Percentiles rank a stretch among this genome's conserved stretches.
These are phyloP conservation scores for Acleris emargana DNA, from an alignment of 2,888 invertebrate species.

Conservation along the genomic window DNA sequence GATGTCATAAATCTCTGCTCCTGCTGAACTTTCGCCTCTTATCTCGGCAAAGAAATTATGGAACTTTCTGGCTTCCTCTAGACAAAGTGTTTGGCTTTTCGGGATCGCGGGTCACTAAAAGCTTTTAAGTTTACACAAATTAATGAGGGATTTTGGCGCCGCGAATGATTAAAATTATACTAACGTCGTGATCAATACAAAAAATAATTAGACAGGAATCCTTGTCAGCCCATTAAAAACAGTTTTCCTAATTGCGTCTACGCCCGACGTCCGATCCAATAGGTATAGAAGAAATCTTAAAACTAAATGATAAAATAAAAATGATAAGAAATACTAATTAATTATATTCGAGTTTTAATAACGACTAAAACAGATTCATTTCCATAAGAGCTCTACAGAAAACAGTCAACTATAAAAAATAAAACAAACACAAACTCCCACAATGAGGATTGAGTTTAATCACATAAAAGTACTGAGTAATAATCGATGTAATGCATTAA, in stretches of 20 bases:
- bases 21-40: constrained; percentile 84
- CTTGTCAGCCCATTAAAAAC: constrained; percentile 16
- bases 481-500: constrained; percentile 66
- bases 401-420: too few relatives aligned
- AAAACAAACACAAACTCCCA: background rate
- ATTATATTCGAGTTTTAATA: too few relatives aligned
- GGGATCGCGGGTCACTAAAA: constrained; percentile 75
- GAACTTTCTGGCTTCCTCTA: constrained; percentile 81
- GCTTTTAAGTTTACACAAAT: constrained; percentile 65
- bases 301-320: too few relatives aligned
- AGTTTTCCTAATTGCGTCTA: background rate
- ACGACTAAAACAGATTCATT: too few relatives aligned
- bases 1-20: constrained; percentile 83
- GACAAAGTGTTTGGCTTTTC: constrained; percentile 82
- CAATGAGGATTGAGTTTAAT: constrained; percentile 13
- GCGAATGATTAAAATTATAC: constrained; percentile 48
- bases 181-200: constrained; percentile 30
- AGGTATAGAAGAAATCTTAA: too few relatives aligned
- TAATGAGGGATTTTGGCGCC: constrained; percentile 60
- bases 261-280: too few relatives aligned
- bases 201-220: constrained; percentile 14
- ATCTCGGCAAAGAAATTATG: constrained; percentile 82
- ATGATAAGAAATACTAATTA: too few relatives aligned
- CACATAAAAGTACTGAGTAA: constrained; percentile 30
- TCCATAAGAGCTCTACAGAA: too few relatives aligned